Percentiles rank a stretch among this genome's conserved stretches.
These are phyloP conservation scores for Drosophila mojavensis DNA, from an alignment of 1,140 invertebrate genomes.

Conservation along the genomic window DNA sequence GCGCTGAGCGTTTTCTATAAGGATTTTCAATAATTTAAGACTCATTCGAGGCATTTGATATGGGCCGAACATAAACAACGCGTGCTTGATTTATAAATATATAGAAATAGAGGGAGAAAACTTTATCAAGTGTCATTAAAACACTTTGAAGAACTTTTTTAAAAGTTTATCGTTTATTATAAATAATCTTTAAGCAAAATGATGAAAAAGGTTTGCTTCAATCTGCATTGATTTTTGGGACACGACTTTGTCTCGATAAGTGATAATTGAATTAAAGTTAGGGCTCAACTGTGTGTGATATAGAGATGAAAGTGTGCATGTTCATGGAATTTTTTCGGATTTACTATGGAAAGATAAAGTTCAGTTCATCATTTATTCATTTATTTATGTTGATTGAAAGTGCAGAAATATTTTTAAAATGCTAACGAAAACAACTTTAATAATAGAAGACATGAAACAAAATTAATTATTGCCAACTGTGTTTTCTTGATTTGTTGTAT, in stretches of 20 bases:
- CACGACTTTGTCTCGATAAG: not conserved
- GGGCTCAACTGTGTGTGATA: not conserved
- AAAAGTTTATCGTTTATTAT: conserved; percentile 28
- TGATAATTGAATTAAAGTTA: not conserved
- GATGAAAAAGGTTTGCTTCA: not conserved
- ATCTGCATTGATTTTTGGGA: not conserved
- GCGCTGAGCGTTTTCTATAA: not conserved
- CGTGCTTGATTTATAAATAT: conserved; percentile 31
- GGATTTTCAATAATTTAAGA: conserved; percentile 22
- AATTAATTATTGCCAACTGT: too few relatives aligned
- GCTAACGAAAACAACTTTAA: too few relatives aligned
- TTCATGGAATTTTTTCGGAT: too few relatives aligned
- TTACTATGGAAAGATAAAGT: too few relatives aligned
- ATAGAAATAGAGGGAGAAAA: conserved; percentile 4
- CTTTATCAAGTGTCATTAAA: conserved; percentile 34
- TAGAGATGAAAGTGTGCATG: not conserved
- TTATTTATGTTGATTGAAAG: too few relatives aligned
- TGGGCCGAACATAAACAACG: not conserved
- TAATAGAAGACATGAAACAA: too few relatives aligned
- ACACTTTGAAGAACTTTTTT: conserved; percentile 14
- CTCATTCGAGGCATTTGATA: not conserved
- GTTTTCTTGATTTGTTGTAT: too few relatives aligned
- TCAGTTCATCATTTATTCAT: too few relatives aligned
- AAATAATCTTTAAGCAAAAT: conserved; percentile 1
- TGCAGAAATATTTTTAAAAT: too few relatives aligned